Evolutionary conservation across 1,140 invertebrate species (phyloP).

Genomic region (Riptortus pedestris): DNA sequence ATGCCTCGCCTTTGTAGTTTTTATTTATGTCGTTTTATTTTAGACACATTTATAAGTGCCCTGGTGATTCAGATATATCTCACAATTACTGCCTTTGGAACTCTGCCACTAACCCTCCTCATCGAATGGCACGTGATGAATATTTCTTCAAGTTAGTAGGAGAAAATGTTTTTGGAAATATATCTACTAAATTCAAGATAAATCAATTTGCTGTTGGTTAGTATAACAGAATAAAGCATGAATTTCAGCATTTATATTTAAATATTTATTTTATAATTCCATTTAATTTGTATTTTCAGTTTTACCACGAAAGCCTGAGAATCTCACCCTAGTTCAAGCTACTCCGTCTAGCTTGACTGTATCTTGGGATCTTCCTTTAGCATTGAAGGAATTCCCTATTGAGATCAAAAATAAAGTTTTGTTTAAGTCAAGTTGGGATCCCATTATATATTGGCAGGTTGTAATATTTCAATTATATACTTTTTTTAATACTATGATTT

Average conservation of each 20-base stretch:
- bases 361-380: slow-evolving; percentile 47
- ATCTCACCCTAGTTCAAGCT: slow-evolving; percentile 44
- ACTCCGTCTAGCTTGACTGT: slow-evolving; percentile 46
- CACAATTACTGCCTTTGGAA: slow-evolving; percentile 44
- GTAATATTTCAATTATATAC: too few species aligned
- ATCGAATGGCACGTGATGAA: slow-evolving; percentile 46
- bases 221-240: slow-evolving; percentile 21
- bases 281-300: slow-evolving; percentile 39
- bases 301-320: slow-evolving; percentile 45
- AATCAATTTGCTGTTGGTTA: slow-evolving; percentile 50
- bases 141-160: slow-evolving; percentile 45
- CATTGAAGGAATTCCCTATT: slow-evolving; percentile 46
- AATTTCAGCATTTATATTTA: too few species aligned
- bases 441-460: slow-evolving; percentile 44
- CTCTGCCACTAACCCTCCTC: slow-evolving; percentile 43
- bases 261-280: slow-evolving; percentile 6
- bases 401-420: slow-evolving; percentile 49
- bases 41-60: background rate
- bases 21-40: too few species aligned
- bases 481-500: too few species aligned
- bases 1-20: too few species aligned
- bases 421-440: slow-evolving; percentile 50
- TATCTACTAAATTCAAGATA: slow-evolving; percentile 41
- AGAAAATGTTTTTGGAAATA: slow-evolving; percentile 45
- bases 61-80: background rate